A percentile compares a stretch with the other conserved stretches of the same genome.
Evolutionary conservation across 2,113 vertebrate species (phyloP).

Genomic region (Fulica atra): DNA sequence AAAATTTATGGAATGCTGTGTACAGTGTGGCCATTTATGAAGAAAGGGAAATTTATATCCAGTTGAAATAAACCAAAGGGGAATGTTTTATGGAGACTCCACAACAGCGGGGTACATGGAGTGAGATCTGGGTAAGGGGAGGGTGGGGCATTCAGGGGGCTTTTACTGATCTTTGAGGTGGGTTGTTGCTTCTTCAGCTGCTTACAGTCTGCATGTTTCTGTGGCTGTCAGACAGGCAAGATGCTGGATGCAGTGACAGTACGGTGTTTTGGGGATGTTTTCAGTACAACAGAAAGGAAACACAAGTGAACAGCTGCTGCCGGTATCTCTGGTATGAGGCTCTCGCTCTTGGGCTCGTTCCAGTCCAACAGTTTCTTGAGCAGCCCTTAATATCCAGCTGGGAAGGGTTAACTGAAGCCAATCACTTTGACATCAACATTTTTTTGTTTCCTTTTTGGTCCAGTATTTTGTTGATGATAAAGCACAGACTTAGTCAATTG

Average conservation of each 20-base stretch:
- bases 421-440: conserved; percentile 35
- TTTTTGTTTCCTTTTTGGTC: conserved; percentile 54
- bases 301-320: background rate
- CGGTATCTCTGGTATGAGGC: background rate
- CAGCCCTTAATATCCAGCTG: conserved; percentile 34
- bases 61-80: conserved; percentile 39
- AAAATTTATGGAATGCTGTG: conserved; percentile 70
- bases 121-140: background rate
- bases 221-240: background rate
- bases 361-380: conserved; percentile 21
- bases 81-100: background rate
- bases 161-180: background rate
- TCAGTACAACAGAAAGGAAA: background rate
- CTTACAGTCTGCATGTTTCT: background rate
- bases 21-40: conserved; percentile 61
- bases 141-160: background rate
- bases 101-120: background rate
- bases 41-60: conserved; percentile 60
- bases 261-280: background rate
- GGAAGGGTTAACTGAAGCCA: conserved; percentile 57
- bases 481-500: conserved; percentile 72
- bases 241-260: background rate
- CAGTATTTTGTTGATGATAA: conserved; percentile 70
- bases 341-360: background rate
- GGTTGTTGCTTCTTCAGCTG: background rate